Evolutionary conservation across 1,140 invertebrate genomes (phyloP), one percentile per base, ranked within the genome.

Genomic region (Neotoxoptera formosana): DNA sequence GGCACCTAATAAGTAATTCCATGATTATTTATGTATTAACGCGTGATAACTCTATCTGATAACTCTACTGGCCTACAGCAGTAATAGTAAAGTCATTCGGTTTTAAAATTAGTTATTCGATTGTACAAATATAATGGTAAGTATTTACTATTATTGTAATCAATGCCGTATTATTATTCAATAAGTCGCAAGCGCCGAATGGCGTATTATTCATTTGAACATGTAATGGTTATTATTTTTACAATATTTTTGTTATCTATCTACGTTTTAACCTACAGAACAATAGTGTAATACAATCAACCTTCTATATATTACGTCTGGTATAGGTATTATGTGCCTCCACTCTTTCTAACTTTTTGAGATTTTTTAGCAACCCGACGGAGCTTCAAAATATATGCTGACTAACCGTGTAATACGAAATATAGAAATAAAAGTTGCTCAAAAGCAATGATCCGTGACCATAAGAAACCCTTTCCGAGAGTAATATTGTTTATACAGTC

Each of bases 151-250:
- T 76, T 76, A 76, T n/a, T 67, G 14, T 53, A 67, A 67, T 67
- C 30, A n/a, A 67, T 67, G n/a, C 1, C n/a, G 14, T 76, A 76
- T 76, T n/a, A 76, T 76, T 76, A 76, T 76, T 76, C 60, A 76
- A 76, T n/a, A 76, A 76, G 60, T 76, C n/a, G 60, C 60, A 76
- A 76, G 30, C 60, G n/a, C n/a, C 17, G 30, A 76, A 76, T 76
- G 11, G 60, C 60, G 60, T 76, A 76, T 76, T 76, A 76, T 76
- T 76, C 30, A 30, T 17, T n/a, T 2, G n/a, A 34, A 76, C 60
- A n/a, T n/a, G n/a, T n/a, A 76, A 76, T n/a, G 60, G n/a, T 76
- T 76, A 76, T 76, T 76, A 76, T 76, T 76, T 76, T 76, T 76
- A 76, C 30, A 76, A 17, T 76, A 17, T 76, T 76, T 34, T 76